Evolutionary conservation across 2,113 vertebrate species (phyloP).

Genomic region (Cyprinodon variegatus): DNA sequence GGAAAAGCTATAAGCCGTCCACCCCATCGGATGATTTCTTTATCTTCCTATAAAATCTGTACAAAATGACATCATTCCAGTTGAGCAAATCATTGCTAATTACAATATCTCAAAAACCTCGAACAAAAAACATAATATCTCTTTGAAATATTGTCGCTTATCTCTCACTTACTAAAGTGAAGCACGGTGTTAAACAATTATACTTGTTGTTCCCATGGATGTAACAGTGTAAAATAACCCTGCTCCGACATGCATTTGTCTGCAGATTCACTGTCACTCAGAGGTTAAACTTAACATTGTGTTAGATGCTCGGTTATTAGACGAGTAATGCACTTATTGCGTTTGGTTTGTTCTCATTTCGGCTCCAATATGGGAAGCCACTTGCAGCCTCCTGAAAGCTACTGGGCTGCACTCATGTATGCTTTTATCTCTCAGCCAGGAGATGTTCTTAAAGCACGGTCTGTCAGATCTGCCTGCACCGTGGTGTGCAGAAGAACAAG

Average conservation of each 20-base stretch:
- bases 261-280: conserved; percentile 16
- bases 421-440: conserved; percentile 80
- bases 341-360: conserved; percentile 55
- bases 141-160: conserved; percentile 19
- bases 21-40: no score
- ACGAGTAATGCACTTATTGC: conserved; percentile 61
- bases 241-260: conserved; percentile 31
- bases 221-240: conserved; percentile 26
- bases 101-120: no score
- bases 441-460: conserved; percentile 77
- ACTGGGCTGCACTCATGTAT: conserved; percentile 73
- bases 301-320: conserved; percentile 60
- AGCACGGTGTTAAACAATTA: conserved; percentile 45
- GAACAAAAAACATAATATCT: not conserved
- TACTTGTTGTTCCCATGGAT: conserved; percentile 48
- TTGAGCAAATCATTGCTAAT: no score
- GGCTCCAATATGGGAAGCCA: conserved; percentile 51
- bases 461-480: conserved; percentile 76
- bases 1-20: no score
- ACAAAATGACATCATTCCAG: not conserved
- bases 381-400: conserved; percentile 78
- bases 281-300: conserved; percentile 68
- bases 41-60: no score
- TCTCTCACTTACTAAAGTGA: conserved; percentile 55
- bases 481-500: conserved; percentile 75